Percentiles rank a stretch among this genome's conserved stretches.
phyloP scores from a whole-genome alignment of 1,140 invertebrate genomes.

The Cheumatopsyche charites region DNA sequence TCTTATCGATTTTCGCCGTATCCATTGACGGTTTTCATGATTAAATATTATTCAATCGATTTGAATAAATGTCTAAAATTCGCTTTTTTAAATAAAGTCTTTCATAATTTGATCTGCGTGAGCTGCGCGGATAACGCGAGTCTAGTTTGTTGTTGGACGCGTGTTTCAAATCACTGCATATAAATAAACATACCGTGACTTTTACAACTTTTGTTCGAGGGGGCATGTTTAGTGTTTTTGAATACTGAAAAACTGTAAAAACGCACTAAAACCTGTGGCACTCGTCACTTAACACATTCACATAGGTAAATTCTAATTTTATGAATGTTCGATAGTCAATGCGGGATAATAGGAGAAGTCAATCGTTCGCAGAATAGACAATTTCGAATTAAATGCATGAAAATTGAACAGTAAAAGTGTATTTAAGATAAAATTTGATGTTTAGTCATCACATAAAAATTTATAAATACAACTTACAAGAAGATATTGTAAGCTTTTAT shows the following conservation, averaged over 20 bases:
- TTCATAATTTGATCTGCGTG: no score
- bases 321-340: slow-evolving; percentile 13
- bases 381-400: no score
- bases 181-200: slow-evolving; percentile 37
- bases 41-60: no score
- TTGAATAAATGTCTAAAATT: no score
- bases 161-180: slow-evolving; percentile 28
- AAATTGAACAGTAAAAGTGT: no score
- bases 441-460: background rate
- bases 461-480: background rate
- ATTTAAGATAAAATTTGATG: background rate
- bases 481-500: slow-evolving; percentile 5
- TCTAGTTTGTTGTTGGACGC: slow-evolving; percentile 1
- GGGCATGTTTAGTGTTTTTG: slow-evolving; percentile 35
- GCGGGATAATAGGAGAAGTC: background rate
- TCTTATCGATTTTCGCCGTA: no score
- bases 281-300: slow-evolving; percentile 28
- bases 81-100: no score
- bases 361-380: background rate
- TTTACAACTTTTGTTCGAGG: slow-evolving; percentile 37
- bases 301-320: slow-evolving; percentile 31
- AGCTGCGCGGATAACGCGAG: no score
- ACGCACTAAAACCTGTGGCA: slow-evolving; percentile 35
- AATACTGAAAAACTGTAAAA: slow-evolving; percentile 37
- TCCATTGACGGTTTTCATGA: no score